These are phyloP conservation scores for Drosophila subquinaria DNA, from an alignment of 2,888 invertebrate species.

Conservation along the genomic window DNA sequence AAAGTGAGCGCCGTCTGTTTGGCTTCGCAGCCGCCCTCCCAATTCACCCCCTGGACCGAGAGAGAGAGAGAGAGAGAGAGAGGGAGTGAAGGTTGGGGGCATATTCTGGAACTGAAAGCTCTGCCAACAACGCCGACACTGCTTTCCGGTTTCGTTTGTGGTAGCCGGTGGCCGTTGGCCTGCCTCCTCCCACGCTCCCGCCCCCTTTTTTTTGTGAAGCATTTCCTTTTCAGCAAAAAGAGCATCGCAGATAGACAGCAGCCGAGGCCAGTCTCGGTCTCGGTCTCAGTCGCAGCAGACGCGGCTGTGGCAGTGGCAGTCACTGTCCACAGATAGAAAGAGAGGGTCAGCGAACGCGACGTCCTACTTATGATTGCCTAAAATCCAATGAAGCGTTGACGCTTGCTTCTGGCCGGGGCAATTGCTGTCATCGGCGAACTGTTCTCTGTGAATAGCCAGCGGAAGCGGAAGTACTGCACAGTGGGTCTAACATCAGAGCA, in stretches of 20 bases:
- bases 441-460: constrained; percentile 49
- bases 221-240: constrained; percentile 62
- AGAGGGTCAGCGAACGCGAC: constrained; percentile 7
- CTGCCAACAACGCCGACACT: constrained; percentile 37
- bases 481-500: constrained; percentile 15
- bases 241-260: constrained; percentile 36
- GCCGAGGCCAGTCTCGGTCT: constrained; percentile 21
- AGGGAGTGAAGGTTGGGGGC: constrained; percentile 9
- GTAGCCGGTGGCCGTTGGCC: constrained; percentile 24
- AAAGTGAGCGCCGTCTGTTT: constrained; percentile 28
- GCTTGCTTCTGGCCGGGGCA: constrained; percentile 42
- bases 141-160: constrained; percentile 49
- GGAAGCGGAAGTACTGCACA: constrained; percentile 50
- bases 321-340: constrained; percentile 17
- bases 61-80: background rate
- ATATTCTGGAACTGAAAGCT: constrained; percentile 56
- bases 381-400: constrained; percentile 67
- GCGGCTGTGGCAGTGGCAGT: constrained; percentile 15
- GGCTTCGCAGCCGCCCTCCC: constrained; percentile 1
- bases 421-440: constrained; percentile 60
- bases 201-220: constrained; percentile 40
- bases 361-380: constrained; percentile 63
- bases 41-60: background rate
- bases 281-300: background rate
- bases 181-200: background rate